Conservation (phyloP, 2,888 invertebrate species). For the Smittia sp. region DNA sequence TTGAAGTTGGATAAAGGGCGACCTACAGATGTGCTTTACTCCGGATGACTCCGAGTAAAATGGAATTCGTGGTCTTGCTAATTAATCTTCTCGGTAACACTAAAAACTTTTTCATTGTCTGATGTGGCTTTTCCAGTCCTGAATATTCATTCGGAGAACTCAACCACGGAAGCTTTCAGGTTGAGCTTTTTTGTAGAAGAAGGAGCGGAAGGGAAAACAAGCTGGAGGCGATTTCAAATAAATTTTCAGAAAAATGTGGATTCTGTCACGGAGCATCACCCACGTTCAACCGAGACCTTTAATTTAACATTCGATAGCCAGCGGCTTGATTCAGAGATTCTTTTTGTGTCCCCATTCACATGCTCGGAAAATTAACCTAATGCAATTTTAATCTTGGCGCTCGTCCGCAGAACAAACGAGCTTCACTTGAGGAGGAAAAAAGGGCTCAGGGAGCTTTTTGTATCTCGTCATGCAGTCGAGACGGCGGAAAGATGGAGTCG, state of each 20-base stretch:
- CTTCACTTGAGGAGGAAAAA: background rate
- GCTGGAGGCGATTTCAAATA: background rate
- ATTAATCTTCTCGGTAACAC: slow-evolving; percentile 28
- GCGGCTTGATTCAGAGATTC: background rate
- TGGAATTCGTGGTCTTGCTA: slow-evolving; percentile 22
- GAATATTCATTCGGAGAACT: background rate
- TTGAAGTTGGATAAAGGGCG: too few relatives aligned
- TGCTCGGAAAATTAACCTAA: slow-evolving; percentile 19
- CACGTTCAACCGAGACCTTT: background rate
- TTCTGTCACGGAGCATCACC: slow-evolving; percentile 6
- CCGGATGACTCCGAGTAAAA: too few relatives aligned
- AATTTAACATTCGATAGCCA: slow-evolving; percentile 22
- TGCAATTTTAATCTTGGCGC: slow-evolving; percentile 37
- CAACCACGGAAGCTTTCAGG: background rate
- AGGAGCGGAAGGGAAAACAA: background rate
- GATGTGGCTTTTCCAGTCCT: slow-evolving; percentile 7
- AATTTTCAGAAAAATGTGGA: background rate
- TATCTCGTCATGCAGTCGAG: background rate
- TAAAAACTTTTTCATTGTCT: slow-evolving; percentile 32
- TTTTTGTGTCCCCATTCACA: background rate
- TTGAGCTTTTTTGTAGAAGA: background rate
- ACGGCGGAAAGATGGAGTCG: background rate
- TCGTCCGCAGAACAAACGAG: slow-evolving; percentile 6
- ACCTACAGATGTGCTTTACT: too few relatives aligned
- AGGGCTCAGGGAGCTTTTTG: background rate